phyloP scores from a whole-genome alignment of 2,888 invertebrate species.

The Neelides folsomi region DNA sequence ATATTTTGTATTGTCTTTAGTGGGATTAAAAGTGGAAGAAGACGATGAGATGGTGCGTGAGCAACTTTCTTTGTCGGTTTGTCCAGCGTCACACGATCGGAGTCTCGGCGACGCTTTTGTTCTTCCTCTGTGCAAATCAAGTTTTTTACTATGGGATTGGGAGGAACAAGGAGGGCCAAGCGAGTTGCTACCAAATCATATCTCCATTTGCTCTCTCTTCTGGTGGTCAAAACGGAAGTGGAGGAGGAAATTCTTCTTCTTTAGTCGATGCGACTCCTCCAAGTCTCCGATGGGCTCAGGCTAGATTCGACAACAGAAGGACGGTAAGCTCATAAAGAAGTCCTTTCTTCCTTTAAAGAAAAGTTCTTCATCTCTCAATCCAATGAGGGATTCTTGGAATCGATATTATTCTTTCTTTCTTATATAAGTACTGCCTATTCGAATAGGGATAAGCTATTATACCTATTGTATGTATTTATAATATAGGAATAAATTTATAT shows the following conservation, averaged over 20 bases:
- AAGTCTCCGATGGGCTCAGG: slow-evolving; percentile 26
- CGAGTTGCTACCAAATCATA: slow-evolving; percentile 26
- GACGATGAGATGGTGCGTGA: slow-evolving; percentile 29
- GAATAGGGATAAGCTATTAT: no score
- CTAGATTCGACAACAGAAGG: slow-evolving; percentile 29
- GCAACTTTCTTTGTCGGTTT: slow-evolving; percentile 29
- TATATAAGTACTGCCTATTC: no score
- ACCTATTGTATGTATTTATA: no score
- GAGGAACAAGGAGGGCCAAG: slow-evolving; percentile 17
- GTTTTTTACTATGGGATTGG: slow-evolving; percentile 21
- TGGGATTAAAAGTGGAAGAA: background rate
- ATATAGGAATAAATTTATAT: no score
- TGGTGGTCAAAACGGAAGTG: background rate
- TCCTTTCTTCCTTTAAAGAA: background rate
- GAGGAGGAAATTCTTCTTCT: slow-evolving; percentile 2
- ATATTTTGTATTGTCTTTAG: no score
- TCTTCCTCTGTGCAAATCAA: slow-evolving; percentile 30
- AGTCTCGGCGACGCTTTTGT: slow-evolving; percentile 19
- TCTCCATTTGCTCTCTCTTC: slow-evolving; percentile 18
- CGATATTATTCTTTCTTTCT: background rate
- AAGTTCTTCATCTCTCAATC: background rate
- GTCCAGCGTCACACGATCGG: slow-evolving; percentile 26
- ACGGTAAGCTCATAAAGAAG: slow-evolving; percentile 17
- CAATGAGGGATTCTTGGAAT: background rate
- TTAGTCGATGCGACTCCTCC: slow-evolving; percentile 19